Evolutionary conservation across 2,888 invertebrate species (phyloP).

Genomic region (Acleris sparsana): DNA sequence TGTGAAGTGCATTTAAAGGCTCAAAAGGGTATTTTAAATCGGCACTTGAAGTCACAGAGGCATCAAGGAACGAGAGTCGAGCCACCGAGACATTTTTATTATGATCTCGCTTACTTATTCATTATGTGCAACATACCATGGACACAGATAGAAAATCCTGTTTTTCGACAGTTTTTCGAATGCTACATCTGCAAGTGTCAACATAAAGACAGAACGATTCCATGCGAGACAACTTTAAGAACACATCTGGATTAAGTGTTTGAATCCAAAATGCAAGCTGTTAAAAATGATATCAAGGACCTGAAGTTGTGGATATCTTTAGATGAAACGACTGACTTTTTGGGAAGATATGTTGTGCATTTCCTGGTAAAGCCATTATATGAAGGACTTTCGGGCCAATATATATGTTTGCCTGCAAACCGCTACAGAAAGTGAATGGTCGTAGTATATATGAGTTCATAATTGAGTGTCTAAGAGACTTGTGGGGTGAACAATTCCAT

Average conservation of each 20-base stretch:
- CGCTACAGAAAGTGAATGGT: conserved; percentile 1
- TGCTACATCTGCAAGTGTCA: conserved; percentile 10
- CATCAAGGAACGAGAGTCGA: not conserved
- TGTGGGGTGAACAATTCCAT: not conserved
- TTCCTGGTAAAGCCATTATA: not conserved
- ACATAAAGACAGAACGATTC: conserved; percentile 7
- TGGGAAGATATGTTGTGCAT: conserved; percentile 13
- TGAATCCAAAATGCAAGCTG: too few species aligned
- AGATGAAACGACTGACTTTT: conserved; percentile 21
- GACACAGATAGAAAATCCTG: conserved; percentile 10
- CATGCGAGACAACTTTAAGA: not conserved
- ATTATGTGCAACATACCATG: conserved; percentile 1
- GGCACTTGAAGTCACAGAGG: conserved; percentile 7
- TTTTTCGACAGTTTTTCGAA: conserved; percentile 1
- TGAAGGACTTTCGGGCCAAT: too few species aligned
- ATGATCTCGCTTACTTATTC: conserved; percentile 10
- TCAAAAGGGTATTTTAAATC: conserved; percentile 5
- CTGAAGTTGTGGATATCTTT: conserved; percentile 13
- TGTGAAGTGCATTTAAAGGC: conserved; percentile 14
- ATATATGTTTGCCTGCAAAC: not conserved
- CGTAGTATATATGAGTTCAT: not conserved
- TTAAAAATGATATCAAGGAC: not conserved
- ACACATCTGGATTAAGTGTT: not conserved
- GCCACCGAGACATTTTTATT: not conserved
- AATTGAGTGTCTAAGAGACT: not conserved